Conservation (phyloP, 2,113 vertebrate genomes). For the Sturnira hondurensis region DNA sequence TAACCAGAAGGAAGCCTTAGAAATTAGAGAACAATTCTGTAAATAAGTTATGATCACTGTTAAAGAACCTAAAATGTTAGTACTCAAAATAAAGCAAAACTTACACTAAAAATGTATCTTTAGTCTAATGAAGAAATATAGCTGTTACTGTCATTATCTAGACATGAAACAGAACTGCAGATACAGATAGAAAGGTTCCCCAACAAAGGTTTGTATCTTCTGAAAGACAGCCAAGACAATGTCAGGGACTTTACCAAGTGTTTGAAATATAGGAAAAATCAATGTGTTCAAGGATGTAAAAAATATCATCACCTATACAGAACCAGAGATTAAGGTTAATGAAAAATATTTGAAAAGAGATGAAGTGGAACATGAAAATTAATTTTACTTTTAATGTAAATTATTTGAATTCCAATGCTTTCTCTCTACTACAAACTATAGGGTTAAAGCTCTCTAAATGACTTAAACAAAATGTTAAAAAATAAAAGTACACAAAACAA, state of each 20-base stretch:
- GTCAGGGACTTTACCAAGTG: neutral
- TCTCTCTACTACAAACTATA: neutral
- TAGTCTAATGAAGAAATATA: neutral
- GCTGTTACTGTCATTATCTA: neutral
- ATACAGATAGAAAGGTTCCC: neutral
- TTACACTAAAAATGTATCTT: neutral
- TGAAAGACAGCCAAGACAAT: neutral
- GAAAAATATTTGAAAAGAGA: neutral
- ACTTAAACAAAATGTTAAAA: neutral
- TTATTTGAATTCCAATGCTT: neutral
- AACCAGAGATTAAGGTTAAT: neutral
- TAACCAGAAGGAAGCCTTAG: neutral
- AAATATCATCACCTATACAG: neutral
- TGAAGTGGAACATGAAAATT: neutral
- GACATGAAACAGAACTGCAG: neutral
- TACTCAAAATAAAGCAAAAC: neutral
- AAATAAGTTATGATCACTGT: neutral
- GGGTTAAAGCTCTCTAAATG: neutral
- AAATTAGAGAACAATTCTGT: neutral
- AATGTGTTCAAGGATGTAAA: neutral
- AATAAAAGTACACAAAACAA: neutral
- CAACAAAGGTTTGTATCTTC: neutral
- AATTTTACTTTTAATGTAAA: neutral
- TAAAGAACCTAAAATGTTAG: constrained; percentile 18
- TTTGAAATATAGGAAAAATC: neutral